Evolutionary conservation across 2,797 vertebrate species (phyloP).

Genomic region (Gouania willdenowi): DNA sequence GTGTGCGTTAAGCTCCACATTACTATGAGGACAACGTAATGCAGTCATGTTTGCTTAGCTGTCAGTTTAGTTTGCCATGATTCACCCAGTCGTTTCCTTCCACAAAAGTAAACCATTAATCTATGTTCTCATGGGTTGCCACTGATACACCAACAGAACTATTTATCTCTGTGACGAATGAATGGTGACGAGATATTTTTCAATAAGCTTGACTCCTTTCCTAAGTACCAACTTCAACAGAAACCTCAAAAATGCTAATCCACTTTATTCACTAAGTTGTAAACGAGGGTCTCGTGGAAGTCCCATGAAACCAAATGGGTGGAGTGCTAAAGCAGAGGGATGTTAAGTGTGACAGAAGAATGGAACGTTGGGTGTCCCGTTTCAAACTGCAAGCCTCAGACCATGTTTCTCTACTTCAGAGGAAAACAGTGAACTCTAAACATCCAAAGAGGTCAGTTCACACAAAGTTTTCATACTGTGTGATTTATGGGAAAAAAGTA

Average conservation of each 20-base stretch:
- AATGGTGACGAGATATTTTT: conserved; percentile 16
- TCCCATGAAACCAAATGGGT: conserved; percentile 11
- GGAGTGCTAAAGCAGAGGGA: conserved; percentile 1
- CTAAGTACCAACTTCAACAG: conserved; percentile 16
- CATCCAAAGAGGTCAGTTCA: neutral
- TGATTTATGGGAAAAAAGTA: no score
- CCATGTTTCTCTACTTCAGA: neutral
- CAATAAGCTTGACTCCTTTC: conserved; percentile 19
- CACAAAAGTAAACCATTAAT: conserved; percentile 57
- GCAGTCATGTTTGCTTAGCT: no score
- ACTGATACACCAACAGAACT: conserved; percentile 10
- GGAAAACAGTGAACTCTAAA: conserved; percentile 11
- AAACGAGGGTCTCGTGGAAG: neutral
- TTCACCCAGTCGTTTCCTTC: conserved; percentile 54
- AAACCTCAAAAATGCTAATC: conserved; percentile 17
- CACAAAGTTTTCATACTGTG: no score
- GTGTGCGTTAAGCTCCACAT: no score
- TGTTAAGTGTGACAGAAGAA: conserved; percentile 14
- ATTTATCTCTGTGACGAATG: conserved; percentile 20
- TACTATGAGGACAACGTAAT: no score
- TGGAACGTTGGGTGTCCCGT: conserved; percentile 36
- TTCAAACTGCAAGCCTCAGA: conserved; percentile 28
- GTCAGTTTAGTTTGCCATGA: no score
- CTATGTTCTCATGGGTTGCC: conserved; percentile 10
- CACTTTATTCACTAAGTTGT: neutral